Base-by-base conservation (phyloP, 2,888 invertebrate genomes). In the Drosophila hawaiiensis region DNA sequence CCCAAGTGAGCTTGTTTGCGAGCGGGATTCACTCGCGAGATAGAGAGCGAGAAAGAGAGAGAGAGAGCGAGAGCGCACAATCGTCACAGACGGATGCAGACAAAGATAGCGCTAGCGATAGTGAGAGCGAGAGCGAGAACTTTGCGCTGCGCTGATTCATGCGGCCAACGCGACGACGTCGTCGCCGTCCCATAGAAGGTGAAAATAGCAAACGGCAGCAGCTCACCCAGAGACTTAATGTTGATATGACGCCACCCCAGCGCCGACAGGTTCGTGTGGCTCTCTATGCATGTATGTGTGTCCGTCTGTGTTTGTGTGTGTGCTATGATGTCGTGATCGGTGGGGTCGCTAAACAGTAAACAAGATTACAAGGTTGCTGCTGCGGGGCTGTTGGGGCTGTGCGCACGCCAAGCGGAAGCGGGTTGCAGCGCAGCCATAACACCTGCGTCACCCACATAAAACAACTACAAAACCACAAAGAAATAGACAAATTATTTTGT, bases 271-370 rank as follows among this genome's bases (percentile, higher is more conserved):
- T 84, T 83, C 75, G 79, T 59, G 33, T 68, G 67, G 56, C 58
- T 67, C 28, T 33, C 25, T 39, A 47, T 65, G 43, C 58, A 56
- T 39, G 12, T 29, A 7, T 64, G 43, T 25, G 4, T 50, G 41
- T 50, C 41, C 55, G 67, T 61, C 47, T 47, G 37, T 58, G 28
- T 68, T 22, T 43, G 37, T 35, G 29, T 60, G 41, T 56, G 56
- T 73, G 66, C 28, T 69, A 68, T 80, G 76, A 78, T 78, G 78
- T 78, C 78, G 78, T 78, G 78, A 76, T 80, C 80, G 78, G 72
- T 83, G 87, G 84, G 89, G 84, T 89, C 81, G 83, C 86, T 85
- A 87, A 86, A 85, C 90, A 85, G 88, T 89, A 90, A 90, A 90
- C 91, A 90, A 86, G 89, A 91, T 90, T 86, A 90, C 90, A 90